These are phyloP conservation scores for Oreochromis spilurus DNA, from an alignment of 2,113 vertebrate species.

Conservation along the genomic window DNA sequence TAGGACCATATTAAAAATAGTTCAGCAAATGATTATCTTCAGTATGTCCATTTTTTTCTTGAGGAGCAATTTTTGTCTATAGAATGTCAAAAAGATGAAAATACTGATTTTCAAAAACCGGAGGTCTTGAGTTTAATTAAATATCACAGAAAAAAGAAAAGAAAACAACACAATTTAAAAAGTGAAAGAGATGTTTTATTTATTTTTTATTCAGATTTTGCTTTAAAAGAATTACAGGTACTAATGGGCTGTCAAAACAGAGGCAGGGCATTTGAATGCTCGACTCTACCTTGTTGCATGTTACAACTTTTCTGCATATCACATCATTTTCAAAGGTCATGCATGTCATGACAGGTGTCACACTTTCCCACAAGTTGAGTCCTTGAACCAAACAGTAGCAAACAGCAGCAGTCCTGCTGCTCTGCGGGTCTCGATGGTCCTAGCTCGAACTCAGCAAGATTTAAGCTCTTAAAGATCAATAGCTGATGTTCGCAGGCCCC, in stretches of 20 bases:
- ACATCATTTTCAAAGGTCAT: neutral
- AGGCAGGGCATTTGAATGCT: neutral
- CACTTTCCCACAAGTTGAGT: constrained; percentile 9
- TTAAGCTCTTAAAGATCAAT: constrained; percentile 40
- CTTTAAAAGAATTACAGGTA: neutral
- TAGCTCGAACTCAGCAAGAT: neutral
- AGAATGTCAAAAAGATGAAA: neutral
- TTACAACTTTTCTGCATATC: neutral
- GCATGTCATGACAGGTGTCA: constrained; percentile 17
- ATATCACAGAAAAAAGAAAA: neutral
- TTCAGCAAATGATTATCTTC: neutral
- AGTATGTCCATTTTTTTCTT: neutral
- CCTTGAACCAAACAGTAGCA: neutral
- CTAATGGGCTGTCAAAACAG: neutral
- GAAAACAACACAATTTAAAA: neutral
- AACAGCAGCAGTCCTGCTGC: neutral
- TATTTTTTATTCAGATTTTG: neutral
- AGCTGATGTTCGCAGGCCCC: neutral
- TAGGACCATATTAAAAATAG: neutral
- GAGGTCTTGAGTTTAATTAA: neutral
- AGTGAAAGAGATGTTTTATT: neutral
- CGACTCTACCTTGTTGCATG: neutral
- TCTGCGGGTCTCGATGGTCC: neutral
- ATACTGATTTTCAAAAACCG: neutral
- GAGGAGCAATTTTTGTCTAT: neutral